A percentile compares a stretch with the other conserved stretches of the same genome.
Conservation (phyloP, 2,797 vertebrate genomes). For the Trematomus bernacchii region DNA sequence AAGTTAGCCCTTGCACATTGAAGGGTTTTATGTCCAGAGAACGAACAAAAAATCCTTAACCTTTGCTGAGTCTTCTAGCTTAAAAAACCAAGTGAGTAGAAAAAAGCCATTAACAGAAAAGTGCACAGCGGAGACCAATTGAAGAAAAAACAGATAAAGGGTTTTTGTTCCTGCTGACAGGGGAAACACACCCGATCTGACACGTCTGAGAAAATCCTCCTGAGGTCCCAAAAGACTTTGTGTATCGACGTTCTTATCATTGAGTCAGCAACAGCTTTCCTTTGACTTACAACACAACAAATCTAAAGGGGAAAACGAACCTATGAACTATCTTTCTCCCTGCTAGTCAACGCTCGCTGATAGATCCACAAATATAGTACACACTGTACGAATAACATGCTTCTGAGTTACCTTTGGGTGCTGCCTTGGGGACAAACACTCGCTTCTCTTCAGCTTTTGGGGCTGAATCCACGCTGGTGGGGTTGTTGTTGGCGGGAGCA, state of each 20-base stretch:
- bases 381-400: not conserved
- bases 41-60: not conserved
- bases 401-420: slow-evolving; percentile 90
- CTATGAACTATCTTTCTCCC: not conserved
- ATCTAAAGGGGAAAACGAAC: not conserved
- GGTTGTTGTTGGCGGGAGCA: slow-evolving; percentile 84
- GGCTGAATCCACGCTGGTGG: slow-evolving; percentile 79
- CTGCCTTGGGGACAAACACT: slow-evolving; percentile 82
- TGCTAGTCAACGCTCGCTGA: not conserved
- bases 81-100: not conserved
- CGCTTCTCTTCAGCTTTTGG: slow-evolving; percentile 89
- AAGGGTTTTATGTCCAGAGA: not conserved
- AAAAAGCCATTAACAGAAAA: slow-evolving; percentile 18
- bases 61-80: not conserved
- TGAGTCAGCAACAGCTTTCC: slow-evolving; percentile 31
- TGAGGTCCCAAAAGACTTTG: slow-evolving; percentile 2
- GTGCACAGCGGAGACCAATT: slow-evolving; percentile 19
- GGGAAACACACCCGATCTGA: slow-evolving; percentile 13
- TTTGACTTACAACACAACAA: slow-evolving; percentile 8
- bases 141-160: not conserved
- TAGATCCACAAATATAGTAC: not conserved
- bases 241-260: slow-evolving; percentile 14
- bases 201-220: slow-evolving; percentile 42
- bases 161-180: slow-evolving; percentile 17
- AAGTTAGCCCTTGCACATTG: not conserved